Percentiles rank a stretch among this genome's conserved stretches.
phyloP scores from a whole-genome alignment of 2,888 invertebrate genomes.

The Dichetophora obliterata region DNA sequence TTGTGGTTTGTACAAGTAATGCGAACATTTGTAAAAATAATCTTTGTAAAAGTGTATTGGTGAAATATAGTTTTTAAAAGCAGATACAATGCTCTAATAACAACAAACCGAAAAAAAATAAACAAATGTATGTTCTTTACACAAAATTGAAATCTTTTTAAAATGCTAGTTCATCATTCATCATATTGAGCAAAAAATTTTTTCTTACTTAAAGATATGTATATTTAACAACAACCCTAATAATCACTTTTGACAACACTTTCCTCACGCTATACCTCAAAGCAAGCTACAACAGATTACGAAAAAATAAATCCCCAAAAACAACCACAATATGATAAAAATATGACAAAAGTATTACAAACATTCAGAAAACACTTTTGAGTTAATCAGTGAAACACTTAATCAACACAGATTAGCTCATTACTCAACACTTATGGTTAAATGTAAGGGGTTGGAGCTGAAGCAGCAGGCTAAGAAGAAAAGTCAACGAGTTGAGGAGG shows the following conservation, averaged over 20 bases:
- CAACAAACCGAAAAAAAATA: no score
- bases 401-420: conserved; percentile 67
- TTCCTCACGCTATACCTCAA: conserved; percentile 10
- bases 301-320: no score
- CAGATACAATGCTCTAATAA: no score
- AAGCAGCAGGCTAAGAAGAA: no score
- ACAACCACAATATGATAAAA: neutral
- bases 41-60: no score
- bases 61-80: no score
- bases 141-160: neutral
- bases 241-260: conserved; percentile 24
- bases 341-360: neutral
- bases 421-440: conserved; percentile 63
- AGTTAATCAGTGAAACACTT: conserved; percentile 58
- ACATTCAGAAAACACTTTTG: conserved; percentile 29
- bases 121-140: no score
- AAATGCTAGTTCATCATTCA: neutral
- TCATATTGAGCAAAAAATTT: neutral
- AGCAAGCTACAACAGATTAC: conserved; percentile 2
- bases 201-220: neutral
- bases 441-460: neutral
- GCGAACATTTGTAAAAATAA: no score
- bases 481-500: no score
- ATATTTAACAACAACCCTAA: neutral
- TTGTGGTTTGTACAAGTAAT: no score